A percentile compares a stretch with the other conserved stretches of the same genome.
Conservation (phyloP, 2,888 invertebrate species). For the Tipula unca region DNA sequence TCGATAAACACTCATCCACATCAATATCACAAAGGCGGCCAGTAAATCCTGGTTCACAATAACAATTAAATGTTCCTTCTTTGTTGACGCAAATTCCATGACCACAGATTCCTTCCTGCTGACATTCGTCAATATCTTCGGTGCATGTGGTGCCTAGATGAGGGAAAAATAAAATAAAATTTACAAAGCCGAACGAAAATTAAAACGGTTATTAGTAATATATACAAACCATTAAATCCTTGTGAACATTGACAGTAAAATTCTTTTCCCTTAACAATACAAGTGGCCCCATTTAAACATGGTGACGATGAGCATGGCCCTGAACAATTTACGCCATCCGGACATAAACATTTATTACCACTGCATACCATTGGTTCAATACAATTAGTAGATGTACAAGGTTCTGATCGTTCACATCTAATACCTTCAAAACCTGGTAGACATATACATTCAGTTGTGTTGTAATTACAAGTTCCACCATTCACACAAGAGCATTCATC, state of each 20-base stretch:
- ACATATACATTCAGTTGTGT: conserved; percentile 39
- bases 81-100: conserved; percentile 75
- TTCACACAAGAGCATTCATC: conserved; percentile 38
- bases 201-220: neutral
- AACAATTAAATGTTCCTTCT: conserved; percentile 71
- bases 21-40: conserved; percentile 77
- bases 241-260: conserved; percentile 52
- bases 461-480: conserved; percentile 40
- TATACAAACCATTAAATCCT: conserved; percentile 47
- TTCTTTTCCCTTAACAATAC: conserved; percentile 49
- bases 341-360: conserved; percentile 39
- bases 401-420: conserved; percentile 38
- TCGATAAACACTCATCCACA: conserved; percentile 79
- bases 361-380: conserved; percentile 39
- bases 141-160: conserved; percentile 47
- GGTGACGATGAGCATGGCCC: conserved; percentile 49
- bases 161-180: neutral
- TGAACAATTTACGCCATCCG: conserved; percentile 42
- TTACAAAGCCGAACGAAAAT: neutral
- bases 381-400: conserved; percentile 35
- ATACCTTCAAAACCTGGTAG: conserved; percentile 37
- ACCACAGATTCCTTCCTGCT: conserved; percentile 56
- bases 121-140: conserved; percentile 69
- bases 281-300: conserved; percentile 57
- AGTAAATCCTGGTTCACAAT: conserved; percentile 80